These are phyloP conservation scores for Propsilocerus akamusi DNA, from an alignment of 1,140 invertebrate genomes.

Conservation along the genomic window DNA sequence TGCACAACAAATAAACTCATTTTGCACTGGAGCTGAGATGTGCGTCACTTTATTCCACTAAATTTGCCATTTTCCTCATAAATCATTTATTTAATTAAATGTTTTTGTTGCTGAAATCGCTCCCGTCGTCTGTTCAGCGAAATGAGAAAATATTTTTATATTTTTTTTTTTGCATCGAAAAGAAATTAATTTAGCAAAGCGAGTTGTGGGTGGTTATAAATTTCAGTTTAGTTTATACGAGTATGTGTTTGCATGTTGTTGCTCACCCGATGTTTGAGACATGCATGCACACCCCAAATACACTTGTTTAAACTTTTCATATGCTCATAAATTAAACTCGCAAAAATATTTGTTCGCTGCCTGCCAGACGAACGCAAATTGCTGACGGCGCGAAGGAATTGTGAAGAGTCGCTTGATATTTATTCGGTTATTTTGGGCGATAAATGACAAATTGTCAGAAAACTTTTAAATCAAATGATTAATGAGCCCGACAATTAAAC, in stretches of 20 bases:
- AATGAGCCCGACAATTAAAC: too few species aligned
- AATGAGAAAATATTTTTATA: neutral
- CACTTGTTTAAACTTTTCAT: neutral
- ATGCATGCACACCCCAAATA: neutral
- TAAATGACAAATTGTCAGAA: too few species aligned
- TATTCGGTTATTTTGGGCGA: too few species aligned
- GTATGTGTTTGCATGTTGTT: neutral
- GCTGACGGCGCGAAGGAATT: too few species aligned
- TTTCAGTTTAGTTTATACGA: neutral
- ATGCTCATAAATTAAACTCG: slow-evolving; percentile 4
- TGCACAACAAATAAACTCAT: too few species aligned
- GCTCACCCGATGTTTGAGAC: neutral
- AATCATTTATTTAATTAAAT: slow-evolving; percentile 4
- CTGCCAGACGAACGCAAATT: too few species aligned
- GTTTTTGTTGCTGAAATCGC: too few species aligned
- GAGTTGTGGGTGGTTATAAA: neutral
- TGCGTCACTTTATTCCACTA: neutral
- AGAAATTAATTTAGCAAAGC: slow-evolving; percentile 1
- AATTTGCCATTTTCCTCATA: too few species aligned
- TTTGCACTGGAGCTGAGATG: too few species aligned
- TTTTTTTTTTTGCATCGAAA: neutral
- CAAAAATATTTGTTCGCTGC: too few species aligned
- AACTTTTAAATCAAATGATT: too few species aligned
- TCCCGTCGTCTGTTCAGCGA: neutral
- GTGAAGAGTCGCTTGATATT: too few species aligned